phyloP scores from a whole-genome alignment of 2,113 vertebrate species.

The Cyprinus carpio region DNA sequence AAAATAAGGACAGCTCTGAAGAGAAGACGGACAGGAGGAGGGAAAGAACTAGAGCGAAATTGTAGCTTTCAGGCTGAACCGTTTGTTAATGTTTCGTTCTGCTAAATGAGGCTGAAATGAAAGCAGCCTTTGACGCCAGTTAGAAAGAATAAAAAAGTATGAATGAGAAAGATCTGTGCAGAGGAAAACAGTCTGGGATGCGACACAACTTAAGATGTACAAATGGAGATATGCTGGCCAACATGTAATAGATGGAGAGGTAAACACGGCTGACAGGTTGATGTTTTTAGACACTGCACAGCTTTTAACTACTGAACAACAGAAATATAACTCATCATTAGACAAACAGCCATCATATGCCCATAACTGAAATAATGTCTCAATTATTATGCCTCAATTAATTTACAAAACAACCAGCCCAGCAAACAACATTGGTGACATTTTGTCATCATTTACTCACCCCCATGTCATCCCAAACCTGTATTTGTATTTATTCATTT shows the following conservation, averaged over 20 bases:
- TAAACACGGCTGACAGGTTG: neutral
- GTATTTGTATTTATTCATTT: neutral
- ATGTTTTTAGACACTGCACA: neutral
- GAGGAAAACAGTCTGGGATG: neutral
- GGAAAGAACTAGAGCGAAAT: neutral
- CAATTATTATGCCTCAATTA: neutral
- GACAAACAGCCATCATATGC: neutral
- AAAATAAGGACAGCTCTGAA: neutral
- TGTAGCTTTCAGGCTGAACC: constrained; percentile 9
- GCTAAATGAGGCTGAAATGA: constrained; percentile 6
- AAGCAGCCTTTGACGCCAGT: neutral
- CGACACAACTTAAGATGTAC: neutral
- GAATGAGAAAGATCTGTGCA: constrained; percentile 18
- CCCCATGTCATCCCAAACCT: neutral
- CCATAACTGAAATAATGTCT: neutral
- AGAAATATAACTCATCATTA: neutral
- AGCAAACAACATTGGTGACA: neutral
- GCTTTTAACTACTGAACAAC: neutral
- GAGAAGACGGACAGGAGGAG: neutral
- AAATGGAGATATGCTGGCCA: neutral
- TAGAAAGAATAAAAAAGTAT: constrained; percentile 25
- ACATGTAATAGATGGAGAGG: constrained; percentile 1
- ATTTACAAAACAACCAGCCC: neutral
- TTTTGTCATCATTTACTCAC: neutral
- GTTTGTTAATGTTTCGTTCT: constrained; percentile 17